These are phyloP conservation scores for Heliconius himera DNA, from an alignment of 1,140 invertebrate species.

Conservation along the genomic window DNA sequence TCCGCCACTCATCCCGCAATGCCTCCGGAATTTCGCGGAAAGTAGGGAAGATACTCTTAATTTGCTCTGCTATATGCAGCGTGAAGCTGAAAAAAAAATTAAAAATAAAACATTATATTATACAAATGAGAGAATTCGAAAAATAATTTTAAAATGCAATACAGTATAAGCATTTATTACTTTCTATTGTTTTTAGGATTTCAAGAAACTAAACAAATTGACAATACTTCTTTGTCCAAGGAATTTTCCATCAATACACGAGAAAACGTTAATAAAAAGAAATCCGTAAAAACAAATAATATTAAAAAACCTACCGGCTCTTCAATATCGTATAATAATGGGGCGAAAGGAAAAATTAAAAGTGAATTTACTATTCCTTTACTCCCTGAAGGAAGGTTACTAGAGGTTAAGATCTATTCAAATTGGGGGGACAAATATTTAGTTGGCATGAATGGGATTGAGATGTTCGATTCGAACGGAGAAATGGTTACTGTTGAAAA, in stretches of 20 bases:
- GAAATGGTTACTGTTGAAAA: slow-evolving; percentile 82
- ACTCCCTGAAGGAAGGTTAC: slow-evolving; percentile 85
- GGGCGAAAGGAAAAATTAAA: slow-evolving; percentile 50
- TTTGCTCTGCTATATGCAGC: too few species aligned
- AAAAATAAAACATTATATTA: too few species aligned
- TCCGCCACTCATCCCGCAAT: too few species aligned
- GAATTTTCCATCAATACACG: slow-evolving; percentile 39
- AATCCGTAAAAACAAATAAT: slow-evolving; percentile 36
- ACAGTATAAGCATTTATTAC: too few species aligned
- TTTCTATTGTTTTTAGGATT: slow-evolving; percentile 44
- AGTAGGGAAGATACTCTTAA: too few species aligned
- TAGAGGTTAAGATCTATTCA: slow-evolving; percentile 87
- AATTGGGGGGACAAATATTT: slow-evolving; percentile 94
- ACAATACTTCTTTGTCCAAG: slow-evolving; percentile 42
- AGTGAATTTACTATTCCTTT: slow-evolving; percentile 85
- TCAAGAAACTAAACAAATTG: slow-evolving; percentile 42
- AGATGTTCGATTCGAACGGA: slow-evolving; percentile 87
- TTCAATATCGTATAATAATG: slow-evolving; percentile 16
- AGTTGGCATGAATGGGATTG: slow-evolving; percentile 90
- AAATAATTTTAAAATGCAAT: too few species aligned
- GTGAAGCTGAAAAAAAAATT: too few species aligned
- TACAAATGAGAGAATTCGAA: too few species aligned
- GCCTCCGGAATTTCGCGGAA: too few species aligned
- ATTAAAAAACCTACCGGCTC: slow-evolving; percentile 53
- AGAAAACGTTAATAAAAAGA: slow-evolving; percentile 36